phyloP scores from a whole-genome alignment of 1,140 invertebrate species.

The Melitaea cinxia region DNA sequence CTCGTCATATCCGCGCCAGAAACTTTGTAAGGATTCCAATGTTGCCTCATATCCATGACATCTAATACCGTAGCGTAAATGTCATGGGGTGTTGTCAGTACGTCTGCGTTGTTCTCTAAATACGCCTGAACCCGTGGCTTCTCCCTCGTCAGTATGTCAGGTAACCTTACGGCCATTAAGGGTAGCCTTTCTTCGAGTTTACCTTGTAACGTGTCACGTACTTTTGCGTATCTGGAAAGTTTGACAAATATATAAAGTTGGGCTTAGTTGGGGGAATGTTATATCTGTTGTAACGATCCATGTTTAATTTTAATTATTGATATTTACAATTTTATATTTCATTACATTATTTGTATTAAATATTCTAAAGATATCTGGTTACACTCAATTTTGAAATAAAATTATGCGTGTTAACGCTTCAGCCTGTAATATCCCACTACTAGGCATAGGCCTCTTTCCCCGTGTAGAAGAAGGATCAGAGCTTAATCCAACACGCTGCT shows the following conservation, averaged over 20 bases:
- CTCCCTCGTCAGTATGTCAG: constrained; percentile 84
- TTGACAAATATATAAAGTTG: neutral
- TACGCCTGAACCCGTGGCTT: constrained; percentile 85
- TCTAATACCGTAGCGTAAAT: constrained; percentile 87
- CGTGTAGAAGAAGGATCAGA: no score
- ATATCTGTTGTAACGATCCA: no score
- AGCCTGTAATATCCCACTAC: no score
- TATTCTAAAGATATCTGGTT: no score
- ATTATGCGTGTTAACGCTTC: no score
- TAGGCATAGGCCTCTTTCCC: no score
- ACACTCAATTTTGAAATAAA: no score
- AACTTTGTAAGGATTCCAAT: constrained; percentile 51
- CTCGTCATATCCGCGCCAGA: constrained; percentile 82
- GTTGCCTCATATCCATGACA: constrained; percentile 81
- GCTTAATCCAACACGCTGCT: no score
- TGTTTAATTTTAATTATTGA: no score
- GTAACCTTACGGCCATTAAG: constrained; percentile 91
- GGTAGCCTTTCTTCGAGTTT: constrained; percentile 95
- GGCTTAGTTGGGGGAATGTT: neutral
- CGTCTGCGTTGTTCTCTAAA: constrained; percentile 86
- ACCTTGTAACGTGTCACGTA: constrained; percentile 92
- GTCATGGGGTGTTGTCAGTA: constrained; percentile 91
- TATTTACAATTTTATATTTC: no score
- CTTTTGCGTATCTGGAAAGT: constrained; percentile 86
- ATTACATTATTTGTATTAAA: no score